Conservation (phyloP, 2,888 invertebrate genomes). For the Aphidoletes aphidimyza region DNA sequence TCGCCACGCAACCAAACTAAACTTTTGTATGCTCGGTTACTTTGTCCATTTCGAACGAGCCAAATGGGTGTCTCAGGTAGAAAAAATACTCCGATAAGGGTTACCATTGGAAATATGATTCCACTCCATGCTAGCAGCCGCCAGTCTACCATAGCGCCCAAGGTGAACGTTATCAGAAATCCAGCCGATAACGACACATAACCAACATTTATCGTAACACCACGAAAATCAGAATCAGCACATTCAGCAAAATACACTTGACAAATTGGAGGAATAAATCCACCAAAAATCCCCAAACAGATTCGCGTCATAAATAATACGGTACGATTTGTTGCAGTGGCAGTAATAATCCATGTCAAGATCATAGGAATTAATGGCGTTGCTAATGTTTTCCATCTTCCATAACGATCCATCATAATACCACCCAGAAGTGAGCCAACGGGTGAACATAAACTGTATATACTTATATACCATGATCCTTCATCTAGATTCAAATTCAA, state of each 20-base stretch:
- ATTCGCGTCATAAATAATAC: neutral
- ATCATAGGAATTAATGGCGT: neutral
- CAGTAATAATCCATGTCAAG: neutral
- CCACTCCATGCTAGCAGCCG: slow-evolving; percentile 75
- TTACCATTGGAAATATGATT: slow-evolving; percentile 71
- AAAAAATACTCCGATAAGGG: slow-evolving; percentile 72
- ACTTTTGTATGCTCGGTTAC: neutral
- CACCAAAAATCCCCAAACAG: neutral
- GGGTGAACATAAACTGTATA: neutral
- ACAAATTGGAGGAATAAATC: neutral
- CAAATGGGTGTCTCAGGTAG: slow-evolving; percentile 78
- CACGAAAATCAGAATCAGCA: slow-evolving; percentile 77
- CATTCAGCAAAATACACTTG: slow-evolving; percentile 82
- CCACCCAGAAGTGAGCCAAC: neutral
- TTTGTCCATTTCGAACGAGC: neutral
- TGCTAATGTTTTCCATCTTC: neutral
- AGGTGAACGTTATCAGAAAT: slow-evolving; percentile 77
- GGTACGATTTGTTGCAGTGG: too few species aligned
- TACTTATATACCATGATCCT: neutral
- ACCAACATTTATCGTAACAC: slow-evolving; percentile 76
- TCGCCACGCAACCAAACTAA: slow-evolving; percentile 12
- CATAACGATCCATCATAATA: neutral
- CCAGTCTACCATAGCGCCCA: slow-evolving; percentile 78
- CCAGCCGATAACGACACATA: slow-evolving; percentile 81
- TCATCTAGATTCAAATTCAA: neutral